Evolutionary conservation across 2,888 invertebrate species (phyloP).

Genomic region (Drosophila mulleri): DNA sequence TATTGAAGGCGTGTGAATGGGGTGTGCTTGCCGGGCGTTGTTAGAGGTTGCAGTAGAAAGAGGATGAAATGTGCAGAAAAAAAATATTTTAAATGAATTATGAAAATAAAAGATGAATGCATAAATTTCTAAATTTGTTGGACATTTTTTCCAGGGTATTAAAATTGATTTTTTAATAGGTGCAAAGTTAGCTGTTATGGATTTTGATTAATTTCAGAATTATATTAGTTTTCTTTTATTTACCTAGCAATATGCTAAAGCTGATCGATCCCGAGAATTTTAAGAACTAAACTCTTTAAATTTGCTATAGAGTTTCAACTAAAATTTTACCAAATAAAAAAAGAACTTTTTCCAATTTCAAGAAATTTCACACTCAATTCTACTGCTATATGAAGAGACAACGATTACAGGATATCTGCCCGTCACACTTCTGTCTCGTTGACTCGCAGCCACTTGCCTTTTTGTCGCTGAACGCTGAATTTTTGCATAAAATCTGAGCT

Average conservation of each 20-base stretch:
- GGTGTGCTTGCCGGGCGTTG: background rate
- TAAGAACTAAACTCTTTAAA: background rate
- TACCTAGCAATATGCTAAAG: background rate
- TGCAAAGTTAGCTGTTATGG: too few relatives aligned
- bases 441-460: background rate
- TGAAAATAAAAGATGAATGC: background rate
- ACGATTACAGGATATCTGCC: background rate
- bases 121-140: background rate
- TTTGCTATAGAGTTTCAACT: background rate
- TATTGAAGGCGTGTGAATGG: background rate
- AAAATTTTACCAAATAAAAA: background rate
- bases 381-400: background rate
- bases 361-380: background rate
- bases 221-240: background rate
- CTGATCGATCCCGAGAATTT: background rate
- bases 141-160: background rate
- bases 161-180: background rate
- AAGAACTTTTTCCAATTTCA: background rate
- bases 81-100: background rate
- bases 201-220: background rate
- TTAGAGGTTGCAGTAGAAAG: background rate
- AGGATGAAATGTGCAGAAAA: background rate
- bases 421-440: background rate
- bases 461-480: constrained; percentile 28
- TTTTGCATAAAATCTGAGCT: constrained; percentile 72